phyloP scores from a whole-genome alignment of 2,888 invertebrate genomes.

The Dynastes grantii region DNA sequence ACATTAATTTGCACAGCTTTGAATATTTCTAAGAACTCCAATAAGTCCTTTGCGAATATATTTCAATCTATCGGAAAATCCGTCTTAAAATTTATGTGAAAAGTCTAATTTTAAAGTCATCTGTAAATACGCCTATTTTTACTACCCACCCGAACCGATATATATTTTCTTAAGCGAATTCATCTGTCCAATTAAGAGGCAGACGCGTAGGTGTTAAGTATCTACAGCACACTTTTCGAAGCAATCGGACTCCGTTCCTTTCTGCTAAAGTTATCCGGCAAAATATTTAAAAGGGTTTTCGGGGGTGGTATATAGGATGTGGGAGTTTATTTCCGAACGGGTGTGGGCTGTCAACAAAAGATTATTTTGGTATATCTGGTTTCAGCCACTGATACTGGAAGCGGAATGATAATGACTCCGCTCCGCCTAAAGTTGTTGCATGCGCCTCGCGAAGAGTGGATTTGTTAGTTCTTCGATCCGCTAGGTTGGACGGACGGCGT shows the following conservation, averaged over 20 bases:
- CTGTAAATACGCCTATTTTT: not conserved
- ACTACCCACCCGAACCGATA: not conserved
- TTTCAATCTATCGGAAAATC: no score
- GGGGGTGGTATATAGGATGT: no score
- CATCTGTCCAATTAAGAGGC: not conserved
- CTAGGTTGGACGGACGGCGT: not conserved
- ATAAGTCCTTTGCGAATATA: no score
- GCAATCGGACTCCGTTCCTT: not conserved
- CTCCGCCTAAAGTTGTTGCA: constrained; percentile 26
- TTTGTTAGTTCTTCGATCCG: constrained; percentile 9
- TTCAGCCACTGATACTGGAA: constrained; percentile 42
- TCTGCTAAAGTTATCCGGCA: not conserved
- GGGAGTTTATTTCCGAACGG: constrained; percentile 28
- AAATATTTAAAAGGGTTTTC: no score
- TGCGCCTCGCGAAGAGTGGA: constrained; percentile 13
- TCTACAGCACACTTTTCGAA: constrained; percentile 3
- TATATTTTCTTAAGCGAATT: constrained; percentile 10
- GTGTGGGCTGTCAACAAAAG: constrained; percentile 46
- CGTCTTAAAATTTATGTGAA: no score
- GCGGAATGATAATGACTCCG: constrained; percentile 43
- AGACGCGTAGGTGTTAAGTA: constrained; percentile 3
- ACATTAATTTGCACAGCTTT: no score
- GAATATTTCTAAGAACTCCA: no score
- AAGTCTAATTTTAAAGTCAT: no score
- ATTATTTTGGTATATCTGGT: constrained; percentile 48